Evolutionary conservation across 2,113 vertebrate genomes (phyloP).

Genomic region (Brachypteracias leptosomus): DNA sequence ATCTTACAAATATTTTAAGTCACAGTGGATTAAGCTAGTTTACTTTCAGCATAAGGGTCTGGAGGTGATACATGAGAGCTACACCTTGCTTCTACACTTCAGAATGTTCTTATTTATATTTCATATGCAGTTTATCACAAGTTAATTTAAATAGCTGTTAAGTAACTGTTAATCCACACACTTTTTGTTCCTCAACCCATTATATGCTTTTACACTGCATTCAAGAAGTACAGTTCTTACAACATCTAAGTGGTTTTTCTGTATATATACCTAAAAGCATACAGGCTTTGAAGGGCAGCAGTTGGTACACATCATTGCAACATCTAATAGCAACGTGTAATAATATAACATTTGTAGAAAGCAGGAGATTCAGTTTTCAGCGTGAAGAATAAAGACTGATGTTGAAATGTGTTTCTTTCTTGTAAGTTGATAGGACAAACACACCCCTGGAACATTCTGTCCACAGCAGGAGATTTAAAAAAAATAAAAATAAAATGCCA

Average conservation of each 20-base stretch:
- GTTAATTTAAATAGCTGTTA: neutral
- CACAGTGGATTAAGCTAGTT: neutral
- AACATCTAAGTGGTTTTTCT: neutral
- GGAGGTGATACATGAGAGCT: neutral
- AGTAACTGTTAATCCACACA: neutral
- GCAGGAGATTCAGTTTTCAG: neutral
- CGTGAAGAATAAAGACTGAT: neutral
- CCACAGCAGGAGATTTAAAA: neutral
- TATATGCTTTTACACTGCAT: neutral
- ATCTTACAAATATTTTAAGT: neutral
- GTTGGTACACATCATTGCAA: neutral
- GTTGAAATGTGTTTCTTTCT: neutral
- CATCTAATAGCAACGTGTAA: neutral
- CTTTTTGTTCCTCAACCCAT: neutral
- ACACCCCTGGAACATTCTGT: neutral
- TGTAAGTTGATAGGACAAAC: slow-evolving; percentile 1
- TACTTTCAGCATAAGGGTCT: neutral
- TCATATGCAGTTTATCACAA: neutral
- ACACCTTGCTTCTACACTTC: neutral
- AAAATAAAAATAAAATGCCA: neutral
- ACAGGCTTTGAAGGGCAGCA: neutral
- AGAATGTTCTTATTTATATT: neutral
- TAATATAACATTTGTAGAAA: neutral
- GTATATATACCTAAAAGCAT: neutral
- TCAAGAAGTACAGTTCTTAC: neutral